Evolutionary conservation across 2,888 invertebrate species (phyloP).

Genomic region (Archaeoteleia sp.): DNA sequence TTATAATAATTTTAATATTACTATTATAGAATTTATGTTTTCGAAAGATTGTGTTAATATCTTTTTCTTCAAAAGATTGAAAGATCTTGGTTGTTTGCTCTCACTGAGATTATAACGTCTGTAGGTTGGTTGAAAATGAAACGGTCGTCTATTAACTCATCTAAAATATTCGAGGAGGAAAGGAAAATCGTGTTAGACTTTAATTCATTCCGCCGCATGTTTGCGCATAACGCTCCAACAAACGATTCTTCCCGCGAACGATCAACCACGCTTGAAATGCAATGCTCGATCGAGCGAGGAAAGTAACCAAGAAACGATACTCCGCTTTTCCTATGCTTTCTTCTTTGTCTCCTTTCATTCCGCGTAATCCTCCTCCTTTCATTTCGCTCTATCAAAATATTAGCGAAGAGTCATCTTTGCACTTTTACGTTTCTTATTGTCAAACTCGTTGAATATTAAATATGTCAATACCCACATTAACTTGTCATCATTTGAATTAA

Average conservation of each 20-base stretch:
- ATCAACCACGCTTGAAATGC: constrained; percentile 52
- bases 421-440: background rate
- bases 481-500: constrained; percentile 11
- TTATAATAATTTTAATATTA: too few relatives aligned
- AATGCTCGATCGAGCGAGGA: constrained; percentile 47
- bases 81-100: constrained; percentile 33
- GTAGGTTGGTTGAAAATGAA: constrained; percentile 41
- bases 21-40: too few relatives aligned
- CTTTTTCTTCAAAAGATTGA: constrained; percentile 32
- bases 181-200: constrained; percentile 51
- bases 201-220: constrained; percentile 52
- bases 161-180: constrained; percentile 47
- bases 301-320: constrained; percentile 48
- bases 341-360: constrained; percentile 27
- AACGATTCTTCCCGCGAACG: constrained; percentile 50
- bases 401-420: constrained; percentile 14
- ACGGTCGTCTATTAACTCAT: constrained; percentile 47
- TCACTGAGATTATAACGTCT: constrained; percentile 25
- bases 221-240: constrained; percentile 52
- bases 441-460: constrained; percentile 12
- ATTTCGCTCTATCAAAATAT: constrained; percentile 6
- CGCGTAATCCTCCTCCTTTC: constrained; percentile 4
- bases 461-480: constrained; percentile 4
- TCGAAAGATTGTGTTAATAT: too few relatives aligned
- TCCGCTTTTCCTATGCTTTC: constrained; percentile 26